phyloP scores from a whole-genome alignment of 2,888 invertebrate species.

The Halocaridina rubra region DNA sequence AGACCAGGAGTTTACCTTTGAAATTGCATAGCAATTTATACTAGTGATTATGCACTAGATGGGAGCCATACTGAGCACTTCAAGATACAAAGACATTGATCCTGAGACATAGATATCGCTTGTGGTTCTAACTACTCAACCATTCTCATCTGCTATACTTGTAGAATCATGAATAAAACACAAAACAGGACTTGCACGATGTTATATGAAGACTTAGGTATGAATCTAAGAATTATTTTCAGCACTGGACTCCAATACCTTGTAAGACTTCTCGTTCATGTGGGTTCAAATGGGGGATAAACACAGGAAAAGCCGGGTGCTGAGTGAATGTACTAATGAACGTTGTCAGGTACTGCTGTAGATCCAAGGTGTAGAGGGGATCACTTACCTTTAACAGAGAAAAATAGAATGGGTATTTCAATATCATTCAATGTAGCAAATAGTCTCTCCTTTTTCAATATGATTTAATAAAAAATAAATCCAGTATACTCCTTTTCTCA shows the following conservation, averaged over 20 bases:
- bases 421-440: too few relatives aligned
- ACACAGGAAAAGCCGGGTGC: slow-evolving; percentile 74
- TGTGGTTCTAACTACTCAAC: background rate
- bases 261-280: slow-evolving; percentile 72
- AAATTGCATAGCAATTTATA: background rate
- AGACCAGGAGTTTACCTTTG: too few relatives aligned
- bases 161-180: background rate
- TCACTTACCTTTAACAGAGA: slow-evolving; percentile 70
- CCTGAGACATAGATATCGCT: background rate
- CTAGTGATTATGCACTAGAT: background rate
- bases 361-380: slow-evolving; percentile 75
- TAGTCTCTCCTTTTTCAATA: too few relatives aligned
- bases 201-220: background rate
- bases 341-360: slow-evolving; percentile 76
- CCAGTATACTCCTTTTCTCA: too few relatives aligned
- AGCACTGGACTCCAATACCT: slow-evolving; percentile 61
- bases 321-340: slow-evolving; percentile 76
- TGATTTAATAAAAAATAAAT: too few relatives aligned
- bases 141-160: background rate
- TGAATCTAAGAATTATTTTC: background rate
- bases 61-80: background rate
- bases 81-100: background rate
- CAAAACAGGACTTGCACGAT: background rate
- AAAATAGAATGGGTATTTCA: too few relatives aligned
- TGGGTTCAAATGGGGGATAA: slow-evolving; percentile 74